Evolutionary conservation across 2,113 vertebrate genomes (phyloP).

Genomic region (Tapirus terrestris): DNA sequence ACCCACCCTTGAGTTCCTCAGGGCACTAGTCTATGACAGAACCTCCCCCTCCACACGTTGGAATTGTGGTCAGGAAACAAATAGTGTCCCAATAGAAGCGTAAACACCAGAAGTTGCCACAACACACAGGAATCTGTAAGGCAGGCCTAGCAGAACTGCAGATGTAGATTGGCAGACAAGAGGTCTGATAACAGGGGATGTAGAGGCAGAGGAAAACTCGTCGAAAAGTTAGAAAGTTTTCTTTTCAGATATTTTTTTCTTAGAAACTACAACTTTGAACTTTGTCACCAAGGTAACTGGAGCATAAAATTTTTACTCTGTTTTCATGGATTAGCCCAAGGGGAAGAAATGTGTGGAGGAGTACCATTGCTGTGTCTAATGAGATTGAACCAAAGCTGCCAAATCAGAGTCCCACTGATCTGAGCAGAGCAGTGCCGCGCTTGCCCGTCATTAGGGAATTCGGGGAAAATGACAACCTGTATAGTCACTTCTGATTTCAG

Average conservation of each 20-base stretch:
- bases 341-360: neutral
- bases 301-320: neutral
- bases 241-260: neutral
- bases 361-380: neutral
- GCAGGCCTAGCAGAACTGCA: fast-evolving
- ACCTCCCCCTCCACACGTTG: neutral
- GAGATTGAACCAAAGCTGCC: neutral
- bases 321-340: neutral
- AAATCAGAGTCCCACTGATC: neutral
- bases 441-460: neutral
- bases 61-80: neutral
- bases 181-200: neutral
- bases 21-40: neutral
- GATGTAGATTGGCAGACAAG: neutral
- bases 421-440: neutral
- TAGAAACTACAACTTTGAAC: neutral
- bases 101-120: neutral
- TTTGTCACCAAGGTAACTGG: neutral
- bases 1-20: too few species aligned
- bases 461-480: neutral
- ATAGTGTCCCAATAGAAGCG: neutral
- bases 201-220: neutral
- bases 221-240: neutral
- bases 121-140: neutral
- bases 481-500: neutral